Conservation (phyloP, 1,140 invertebrate genomes). For the Ostrea denselamellosa region DNA sequence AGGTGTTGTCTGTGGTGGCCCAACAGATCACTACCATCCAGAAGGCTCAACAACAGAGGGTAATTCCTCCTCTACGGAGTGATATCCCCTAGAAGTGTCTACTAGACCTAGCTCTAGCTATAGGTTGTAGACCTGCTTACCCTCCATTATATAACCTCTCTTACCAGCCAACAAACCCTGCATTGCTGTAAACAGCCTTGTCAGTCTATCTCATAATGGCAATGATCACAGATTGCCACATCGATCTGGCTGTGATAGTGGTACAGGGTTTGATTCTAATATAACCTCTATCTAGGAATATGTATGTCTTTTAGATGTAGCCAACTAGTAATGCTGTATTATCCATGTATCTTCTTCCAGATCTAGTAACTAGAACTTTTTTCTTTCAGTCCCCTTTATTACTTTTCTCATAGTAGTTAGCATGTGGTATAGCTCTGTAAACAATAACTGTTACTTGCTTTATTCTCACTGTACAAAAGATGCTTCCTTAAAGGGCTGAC, state of each 20-base stretch:
- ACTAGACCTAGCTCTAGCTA: not conserved
- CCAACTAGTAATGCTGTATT: not conserved
- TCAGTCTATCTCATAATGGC: not conserved
- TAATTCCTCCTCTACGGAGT: conserved; percentile 51
- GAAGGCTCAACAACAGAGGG: conserved; percentile 75
- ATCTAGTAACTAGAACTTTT: not conserved
- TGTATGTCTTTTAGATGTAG: not conserved
- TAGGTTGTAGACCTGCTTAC: not conserved
- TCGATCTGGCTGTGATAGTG: not conserved
- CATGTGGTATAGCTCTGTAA: too few relatives aligned
- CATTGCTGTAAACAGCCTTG: not conserved
- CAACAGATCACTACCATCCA: conserved; percentile 79
- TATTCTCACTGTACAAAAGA: too few relatives aligned
- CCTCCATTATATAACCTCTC: not conserved
- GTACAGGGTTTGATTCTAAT: not conserved
- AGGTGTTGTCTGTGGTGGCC: conserved; percentile 80
- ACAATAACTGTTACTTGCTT: too few relatives aligned
- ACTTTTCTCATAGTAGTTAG: too few relatives aligned
- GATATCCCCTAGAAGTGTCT: not conserved
- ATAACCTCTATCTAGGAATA: not conserved
- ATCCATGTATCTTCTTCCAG: not conserved
- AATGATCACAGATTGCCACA: not conserved
- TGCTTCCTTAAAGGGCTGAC: too few relatives aligned
- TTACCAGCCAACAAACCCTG: not conserved
- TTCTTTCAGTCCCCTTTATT: not conserved